Conservation (phyloP, 53 echinoderm and acorn worm species). For the Hippasteria phrygiana region DNA sequence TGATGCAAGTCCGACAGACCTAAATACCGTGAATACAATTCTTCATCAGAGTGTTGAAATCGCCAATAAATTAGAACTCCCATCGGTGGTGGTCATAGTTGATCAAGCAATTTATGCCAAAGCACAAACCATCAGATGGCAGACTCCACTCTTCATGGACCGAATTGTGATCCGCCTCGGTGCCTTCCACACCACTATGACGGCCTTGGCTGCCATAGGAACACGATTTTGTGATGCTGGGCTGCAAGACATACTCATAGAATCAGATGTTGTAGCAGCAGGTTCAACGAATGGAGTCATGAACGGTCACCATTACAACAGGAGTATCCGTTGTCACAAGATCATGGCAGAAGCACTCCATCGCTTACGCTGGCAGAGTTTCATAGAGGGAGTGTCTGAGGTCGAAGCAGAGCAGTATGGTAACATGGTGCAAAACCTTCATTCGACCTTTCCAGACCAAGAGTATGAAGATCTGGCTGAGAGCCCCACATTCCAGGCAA, state of each 20-base stretch:
- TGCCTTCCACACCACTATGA: constrained; percentile 68
- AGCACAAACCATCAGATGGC: constrained; percentile 13
- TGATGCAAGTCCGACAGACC: constrained; percentile 66
- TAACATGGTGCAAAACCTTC: constrained; percentile 4
- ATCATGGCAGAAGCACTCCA: constrained; percentile 43
- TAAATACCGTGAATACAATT: constrained; percentile 67
- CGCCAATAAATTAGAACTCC: constrained; percentile 61
- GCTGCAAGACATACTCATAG: constrained; percentile 50
- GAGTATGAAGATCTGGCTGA: constrained; percentile 4
- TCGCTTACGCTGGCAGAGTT: constrained; percentile 20
- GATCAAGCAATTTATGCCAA: constrained; percentile 46
- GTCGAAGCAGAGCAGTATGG: not conserved
- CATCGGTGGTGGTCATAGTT: constrained; percentile 57
- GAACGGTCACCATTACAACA: constrained; percentile 62
- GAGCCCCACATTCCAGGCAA: not conserved
- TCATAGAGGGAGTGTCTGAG: constrained; percentile 17
- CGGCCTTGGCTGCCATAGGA: constrained; percentile 53
- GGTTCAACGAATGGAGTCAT: constrained; percentile 47
- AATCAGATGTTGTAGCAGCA: constrained; percentile 45
- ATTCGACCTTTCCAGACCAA: constrained; percentile 7
- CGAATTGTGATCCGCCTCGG: constrained; percentile 67
- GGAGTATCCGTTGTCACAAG: constrained; percentile 45
- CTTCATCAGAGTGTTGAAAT: constrained; percentile 60
- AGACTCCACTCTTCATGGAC: not conserved
- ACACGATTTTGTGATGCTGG: constrained; percentile 63